Percentiles rank a stretch among this genome's conserved stretches.
phyloP scores from a whole-genome alignment of 2,797 vertebrate genomes.

The Sebastes miniatus region DNA sequence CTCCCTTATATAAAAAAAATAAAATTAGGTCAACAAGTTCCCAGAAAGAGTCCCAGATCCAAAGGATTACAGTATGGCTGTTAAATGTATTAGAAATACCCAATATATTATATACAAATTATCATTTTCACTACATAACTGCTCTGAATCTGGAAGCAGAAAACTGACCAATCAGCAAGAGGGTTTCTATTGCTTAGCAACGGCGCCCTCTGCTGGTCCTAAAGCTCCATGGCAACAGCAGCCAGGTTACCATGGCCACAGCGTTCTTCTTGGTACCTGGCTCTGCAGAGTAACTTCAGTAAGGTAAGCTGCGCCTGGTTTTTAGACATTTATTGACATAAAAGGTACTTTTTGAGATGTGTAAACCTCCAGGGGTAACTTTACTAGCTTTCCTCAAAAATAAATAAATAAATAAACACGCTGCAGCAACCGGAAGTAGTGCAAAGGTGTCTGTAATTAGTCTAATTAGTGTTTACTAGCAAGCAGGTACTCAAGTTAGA shows the following conservation, averaged over 20 bases:
- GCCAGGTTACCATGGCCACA: background rate
- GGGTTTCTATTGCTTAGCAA: background rate
- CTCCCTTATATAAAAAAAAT: too few relatives aligned
- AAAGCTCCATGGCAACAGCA: background rate
- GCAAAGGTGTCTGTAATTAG: background rate
- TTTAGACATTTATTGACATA: rapidly evolving
- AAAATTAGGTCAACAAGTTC: background rate
- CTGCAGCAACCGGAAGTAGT: background rate
- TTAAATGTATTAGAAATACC: background rate
- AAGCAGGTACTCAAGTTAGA: background rate
- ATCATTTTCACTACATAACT: rapidly evolving
- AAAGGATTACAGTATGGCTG: background rate
- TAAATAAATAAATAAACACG: too few relatives aligned
- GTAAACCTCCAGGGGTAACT: rapidly evolving
- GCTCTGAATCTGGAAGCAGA: background rate
- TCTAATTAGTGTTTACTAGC: background rate
- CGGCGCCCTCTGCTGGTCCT: constrained; percentile 26
- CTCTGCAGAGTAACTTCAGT: too few relatives aligned
- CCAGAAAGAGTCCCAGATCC: background rate
- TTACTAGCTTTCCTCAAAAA: background rate
- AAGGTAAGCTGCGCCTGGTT: background rate
- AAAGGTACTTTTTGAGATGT: background rate
- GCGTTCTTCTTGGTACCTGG: too few relatives aligned
- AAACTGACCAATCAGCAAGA: background rate
- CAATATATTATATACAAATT: background rate